These are phyloP conservation scores for Hirudo medicinalis DNA, from an alignment of 1,140 invertebrate species.

Conservation along the genomic window DNA sequence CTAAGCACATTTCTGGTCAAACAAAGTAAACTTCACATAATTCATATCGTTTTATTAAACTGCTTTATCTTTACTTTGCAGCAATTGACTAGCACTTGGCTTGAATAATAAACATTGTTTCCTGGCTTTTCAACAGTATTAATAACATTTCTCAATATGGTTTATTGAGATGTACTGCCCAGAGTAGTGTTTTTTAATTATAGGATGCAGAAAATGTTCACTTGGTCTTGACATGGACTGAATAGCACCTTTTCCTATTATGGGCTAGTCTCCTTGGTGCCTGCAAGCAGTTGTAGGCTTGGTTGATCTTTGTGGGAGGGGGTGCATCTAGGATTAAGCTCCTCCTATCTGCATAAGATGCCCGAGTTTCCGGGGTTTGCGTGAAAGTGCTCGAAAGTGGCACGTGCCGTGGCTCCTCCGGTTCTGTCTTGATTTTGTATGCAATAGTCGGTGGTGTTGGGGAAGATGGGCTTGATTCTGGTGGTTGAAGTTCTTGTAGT, in stretches of 20 bases:
- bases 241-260: slow-evolving; percentile 5
- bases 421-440: neutral
- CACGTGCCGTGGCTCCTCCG: neutral
- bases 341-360: neutral
- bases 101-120: no score
- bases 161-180: no score
- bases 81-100: no score
- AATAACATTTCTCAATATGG: no score
- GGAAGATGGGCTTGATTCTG: neutral
- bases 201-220: neutral
- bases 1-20: no score
- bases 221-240: slow-evolving; percentile 5
- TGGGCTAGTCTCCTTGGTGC: neutral
- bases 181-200: no score
- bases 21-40: no score
- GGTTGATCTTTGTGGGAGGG: neutral
- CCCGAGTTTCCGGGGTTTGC: neutral
- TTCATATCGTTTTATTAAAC: no score
- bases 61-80: no score
- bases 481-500: neutral
- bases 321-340: slow-evolving; percentile 7
- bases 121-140: no score
- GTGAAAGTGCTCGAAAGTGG: slow-evolving; percentile 1
- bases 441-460: neutral
- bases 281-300: neutral